phyloP scores from a whole-genome alignment of 2,888 invertebrate genomes.

The Hyles lineata region DNA sequence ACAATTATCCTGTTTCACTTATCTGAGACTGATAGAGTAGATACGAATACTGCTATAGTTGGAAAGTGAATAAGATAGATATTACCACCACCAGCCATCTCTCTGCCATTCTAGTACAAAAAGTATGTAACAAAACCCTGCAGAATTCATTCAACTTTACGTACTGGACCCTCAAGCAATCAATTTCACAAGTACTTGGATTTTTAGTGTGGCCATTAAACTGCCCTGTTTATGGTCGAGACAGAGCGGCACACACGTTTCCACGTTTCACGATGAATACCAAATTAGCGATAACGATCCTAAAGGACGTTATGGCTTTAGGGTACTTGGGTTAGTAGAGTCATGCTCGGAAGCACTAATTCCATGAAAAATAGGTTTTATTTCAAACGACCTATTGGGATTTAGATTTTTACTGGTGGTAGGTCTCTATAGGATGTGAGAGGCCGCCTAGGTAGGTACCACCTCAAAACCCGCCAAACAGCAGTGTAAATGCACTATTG shows the following conservation, averaged over 20 bases:
- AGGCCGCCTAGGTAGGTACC: no score
- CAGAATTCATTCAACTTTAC: no score
- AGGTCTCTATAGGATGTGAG: no score
- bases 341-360: neutral
- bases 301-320: neutral
- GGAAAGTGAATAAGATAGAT: no score
- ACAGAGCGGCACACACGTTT: constrained; percentile 48
- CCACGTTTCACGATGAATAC: constrained; percentile 38
- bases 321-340: neutral
- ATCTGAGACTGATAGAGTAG: no score
- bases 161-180: constrained; percentile 45
- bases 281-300: constrained; percentile 24
- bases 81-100: no score
- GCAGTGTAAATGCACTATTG: no score
- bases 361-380: neutral
- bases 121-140: neutral
- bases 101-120: no score
- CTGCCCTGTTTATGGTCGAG: constrained; percentile 43
- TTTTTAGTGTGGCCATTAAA: constrained; percentile 57
- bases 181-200: constrained; percentile 58
- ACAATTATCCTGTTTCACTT: no score
- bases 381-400: neutral
- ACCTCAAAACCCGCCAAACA: no score
- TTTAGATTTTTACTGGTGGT: no score
- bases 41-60: no score